These are phyloP conservation scores for Gorsachius magnificus DNA, from an alignment of 2,797 vertebrate species.

Conservation along the genomic window DNA sequence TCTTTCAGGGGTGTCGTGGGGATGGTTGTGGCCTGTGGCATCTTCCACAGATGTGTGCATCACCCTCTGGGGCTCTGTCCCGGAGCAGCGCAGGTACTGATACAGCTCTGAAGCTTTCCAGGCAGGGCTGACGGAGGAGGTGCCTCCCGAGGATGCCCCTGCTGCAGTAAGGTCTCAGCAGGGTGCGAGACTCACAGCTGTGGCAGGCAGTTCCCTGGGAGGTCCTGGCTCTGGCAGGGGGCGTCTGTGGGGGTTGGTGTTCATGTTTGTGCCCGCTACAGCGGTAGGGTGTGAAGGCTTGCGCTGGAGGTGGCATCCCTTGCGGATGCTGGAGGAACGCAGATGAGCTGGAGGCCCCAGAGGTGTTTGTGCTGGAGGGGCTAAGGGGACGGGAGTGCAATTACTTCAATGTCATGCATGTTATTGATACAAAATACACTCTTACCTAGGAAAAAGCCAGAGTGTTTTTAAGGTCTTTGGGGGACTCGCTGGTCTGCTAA, in stretches of 20 bases:
- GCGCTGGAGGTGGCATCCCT: no score
- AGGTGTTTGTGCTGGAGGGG: no score
- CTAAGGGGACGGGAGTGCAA: neutral
- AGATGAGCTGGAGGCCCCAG: neutral
- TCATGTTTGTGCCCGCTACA: neutral
- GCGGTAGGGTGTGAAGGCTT: neutral
- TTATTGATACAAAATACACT: neutral
- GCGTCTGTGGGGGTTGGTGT: neutral
- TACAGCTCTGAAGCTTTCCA: neutral
- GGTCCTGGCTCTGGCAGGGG: neutral
- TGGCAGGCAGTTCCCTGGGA: neutral
- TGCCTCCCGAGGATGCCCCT: neutral
- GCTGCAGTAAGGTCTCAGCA: neutral
- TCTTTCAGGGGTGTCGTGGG: neutral
- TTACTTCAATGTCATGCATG: fast-evolving
- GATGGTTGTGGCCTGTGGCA: neutral
- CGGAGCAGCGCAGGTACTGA: neutral
- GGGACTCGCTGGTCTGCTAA: neutral
- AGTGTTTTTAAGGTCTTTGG: neutral
- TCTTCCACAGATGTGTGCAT: neutral
- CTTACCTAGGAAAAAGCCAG: neutral
- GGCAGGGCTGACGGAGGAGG: neutral
- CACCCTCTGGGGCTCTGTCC: neutral
- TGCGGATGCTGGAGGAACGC: neutral
- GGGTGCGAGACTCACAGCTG: neutral